Percentiles rank a stretch among this genome's conserved stretches.
phyloP scores from a whole-genome alignment of 2,888 invertebrate species.

The Leptopilina syphax region DNA sequence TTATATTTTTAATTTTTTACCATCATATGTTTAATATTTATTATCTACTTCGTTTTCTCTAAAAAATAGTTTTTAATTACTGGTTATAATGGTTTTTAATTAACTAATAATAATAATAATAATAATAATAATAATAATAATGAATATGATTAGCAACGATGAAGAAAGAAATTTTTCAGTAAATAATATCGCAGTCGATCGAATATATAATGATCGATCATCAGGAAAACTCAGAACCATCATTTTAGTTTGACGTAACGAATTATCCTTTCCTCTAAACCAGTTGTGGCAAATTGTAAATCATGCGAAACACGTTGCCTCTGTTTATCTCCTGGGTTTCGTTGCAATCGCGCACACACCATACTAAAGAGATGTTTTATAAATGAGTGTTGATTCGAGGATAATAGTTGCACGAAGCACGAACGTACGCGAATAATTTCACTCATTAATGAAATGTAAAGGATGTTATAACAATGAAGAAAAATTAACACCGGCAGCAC shows the following conservation, averaged over 20 bases:
- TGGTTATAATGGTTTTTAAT: no score
- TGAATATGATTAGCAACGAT: no score
- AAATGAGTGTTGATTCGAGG: constrained; percentile 18
- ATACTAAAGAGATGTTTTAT: constrained; percentile 30
- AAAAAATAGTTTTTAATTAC: no score
- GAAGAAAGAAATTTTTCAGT: no score
- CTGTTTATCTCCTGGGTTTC: not conserved
- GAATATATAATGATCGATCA: not conserved
- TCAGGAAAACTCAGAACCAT: not conserved
- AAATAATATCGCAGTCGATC: no score
- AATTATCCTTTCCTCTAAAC: constrained; percentile 21
- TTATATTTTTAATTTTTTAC: no score
- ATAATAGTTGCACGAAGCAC: not conserved
- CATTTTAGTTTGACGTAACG: constrained; percentile 20
- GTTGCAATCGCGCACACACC: not conserved
- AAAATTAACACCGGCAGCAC: constrained; percentile 6
- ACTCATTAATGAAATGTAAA: constrained; percentile 21
- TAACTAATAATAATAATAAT: no score
- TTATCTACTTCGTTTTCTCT: no score
- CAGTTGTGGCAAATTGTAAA: constrained; percentile 25
- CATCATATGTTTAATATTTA: no score
- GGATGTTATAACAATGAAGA: constrained; percentile 14
- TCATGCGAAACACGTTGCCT: constrained; percentile 27
- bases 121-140: no score
- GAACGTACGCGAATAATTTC: not conserved